These are phyloP conservation scores for Pelobates cultripes DNA, from an alignment of 2,797 vertebrate species.

Conservation along the genomic window DNA sequence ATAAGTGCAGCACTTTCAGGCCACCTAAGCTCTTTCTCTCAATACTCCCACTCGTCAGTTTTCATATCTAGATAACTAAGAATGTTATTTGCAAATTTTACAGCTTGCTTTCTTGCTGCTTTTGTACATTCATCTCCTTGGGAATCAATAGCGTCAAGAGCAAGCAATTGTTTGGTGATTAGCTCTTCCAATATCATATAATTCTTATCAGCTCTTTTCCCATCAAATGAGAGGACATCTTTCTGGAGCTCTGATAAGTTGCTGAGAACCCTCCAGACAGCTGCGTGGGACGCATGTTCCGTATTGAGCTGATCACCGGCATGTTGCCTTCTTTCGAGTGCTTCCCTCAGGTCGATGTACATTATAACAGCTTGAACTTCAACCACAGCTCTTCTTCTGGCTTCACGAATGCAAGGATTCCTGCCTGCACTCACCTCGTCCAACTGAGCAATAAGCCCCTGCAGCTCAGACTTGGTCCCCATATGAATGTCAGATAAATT, in stretches of 20 bases:
- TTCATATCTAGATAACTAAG: constrained; percentile 97
- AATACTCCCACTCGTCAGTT: constrained; percentile 98
- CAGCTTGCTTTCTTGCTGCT: constrained; percentile 90
- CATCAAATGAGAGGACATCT: constrained; percentile 89
- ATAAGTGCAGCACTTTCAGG: background rate
- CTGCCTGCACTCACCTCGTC: constrained; percentile 91
- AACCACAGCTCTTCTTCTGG: constrained; percentile 89
- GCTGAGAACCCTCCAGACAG: constrained; percentile 87
- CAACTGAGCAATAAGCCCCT: constrained; percentile 85
- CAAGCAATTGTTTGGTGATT: constrained; percentile 92
- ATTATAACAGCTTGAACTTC: constrained; percentile 92
- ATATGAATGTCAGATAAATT: constrained; percentile 80
- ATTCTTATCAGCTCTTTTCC: constrained; percentile 91
- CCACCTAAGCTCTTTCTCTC: constrained; percentile 32
- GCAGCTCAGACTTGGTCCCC: constrained; percentile 87
- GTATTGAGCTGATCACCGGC: constrained; percentile 66
- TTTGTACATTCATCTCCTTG: constrained; percentile 89
- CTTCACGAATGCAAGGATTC: constrained; percentile 97
- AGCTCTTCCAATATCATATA: constrained; percentile 94
- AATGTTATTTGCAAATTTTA: constrained; percentile 95
- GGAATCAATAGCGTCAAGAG: constrained; percentile 92
- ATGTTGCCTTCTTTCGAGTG: constrained; percentile 73
- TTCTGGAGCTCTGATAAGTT: constrained; percentile 89
- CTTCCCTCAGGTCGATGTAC: constrained; percentile 89
- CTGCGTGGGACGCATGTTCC: constrained; percentile 75